Conservation (phyloP, 2,888 invertebrate genomes). For the Drosophila lacicola region DNA sequence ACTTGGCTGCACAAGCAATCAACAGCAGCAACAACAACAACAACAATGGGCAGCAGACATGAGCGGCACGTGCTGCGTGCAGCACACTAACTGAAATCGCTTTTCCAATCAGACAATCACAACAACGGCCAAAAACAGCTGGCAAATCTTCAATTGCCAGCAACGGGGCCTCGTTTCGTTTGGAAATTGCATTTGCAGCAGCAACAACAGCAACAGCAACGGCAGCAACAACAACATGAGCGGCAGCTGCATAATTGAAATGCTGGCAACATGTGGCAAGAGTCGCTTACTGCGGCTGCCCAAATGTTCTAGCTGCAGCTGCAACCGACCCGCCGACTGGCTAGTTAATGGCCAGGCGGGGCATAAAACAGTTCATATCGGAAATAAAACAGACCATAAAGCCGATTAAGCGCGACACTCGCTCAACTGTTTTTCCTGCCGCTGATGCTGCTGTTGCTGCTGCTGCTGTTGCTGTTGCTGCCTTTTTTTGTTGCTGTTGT, state of each 20-base stretch:
- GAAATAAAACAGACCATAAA: constrained; percentile 80
- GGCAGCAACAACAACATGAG: constrained; percentile 7
- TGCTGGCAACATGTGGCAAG: constrained; percentile 55
- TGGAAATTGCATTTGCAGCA: constrained; percentile 66
- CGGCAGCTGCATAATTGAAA: constrained; percentile 70
- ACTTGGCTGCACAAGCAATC: constrained; percentile 67
- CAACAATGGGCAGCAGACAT: constrained; percentile 25
- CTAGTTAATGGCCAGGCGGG: constrained; percentile 37
- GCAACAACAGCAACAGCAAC: background rate
- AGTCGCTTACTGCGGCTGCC: constrained; percentile 22
- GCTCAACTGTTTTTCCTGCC: constrained; percentile 61
- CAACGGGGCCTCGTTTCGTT: constrained; percentile 46
- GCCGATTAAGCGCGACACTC: constrained; percentile 77
- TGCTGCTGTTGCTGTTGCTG: constrained; percentile 31
- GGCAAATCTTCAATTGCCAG: constrained; percentile 66
- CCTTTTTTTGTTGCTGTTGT: constrained; percentile 17
- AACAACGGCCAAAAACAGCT: constrained; percentile 50
- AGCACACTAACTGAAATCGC: constrained; percentile 51
- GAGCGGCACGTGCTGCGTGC: constrained; percentile 67
- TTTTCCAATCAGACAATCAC: constrained; percentile 69
- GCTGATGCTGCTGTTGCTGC: constrained; percentile 33
- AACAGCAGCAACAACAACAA: constrained; percentile 30
- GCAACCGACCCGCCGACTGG: constrained; percentile 26
- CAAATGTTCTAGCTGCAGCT: constrained; percentile 56
- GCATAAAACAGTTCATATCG: constrained; percentile 75